phyloP scores from a whole-genome alignment of 1,140 invertebrate species.

The Streblospio benedicti region DNA sequence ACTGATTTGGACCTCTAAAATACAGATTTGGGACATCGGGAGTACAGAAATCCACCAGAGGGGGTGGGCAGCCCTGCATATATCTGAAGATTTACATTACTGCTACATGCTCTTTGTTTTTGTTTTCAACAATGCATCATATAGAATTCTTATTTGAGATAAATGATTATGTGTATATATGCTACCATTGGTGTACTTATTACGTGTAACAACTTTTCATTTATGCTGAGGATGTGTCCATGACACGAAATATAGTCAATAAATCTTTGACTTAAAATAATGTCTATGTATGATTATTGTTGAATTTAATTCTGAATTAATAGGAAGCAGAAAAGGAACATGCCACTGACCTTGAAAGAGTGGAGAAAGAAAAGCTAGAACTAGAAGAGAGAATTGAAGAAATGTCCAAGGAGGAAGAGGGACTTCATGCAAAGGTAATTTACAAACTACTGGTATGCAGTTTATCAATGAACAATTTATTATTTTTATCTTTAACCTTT shows the following conservation, averaged over 20 bases:
- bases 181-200: not conserved
- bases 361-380: constrained; percentile 49
- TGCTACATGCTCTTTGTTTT: too few relatives aligned
- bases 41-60: too few relatives aligned
- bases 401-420: constrained; percentile 43
- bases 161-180: not conserved
- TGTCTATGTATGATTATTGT: not conserved
- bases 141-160: not conserved
- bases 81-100: too few relatives aligned
- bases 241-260: not conserved
- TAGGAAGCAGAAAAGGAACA: constrained; percentile 51
- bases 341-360: constrained; percentile 46
- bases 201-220: not conserved
- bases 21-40: too few relatives aligned
- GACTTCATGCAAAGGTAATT: constrained; percentile 36
- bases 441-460: too few relatives aligned
- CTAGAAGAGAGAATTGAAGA: constrained; percentile 46
- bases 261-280: not conserved
- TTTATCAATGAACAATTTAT: too few relatives aligned
- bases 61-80: too few relatives aligned
- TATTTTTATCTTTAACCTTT: too few relatives aligned
- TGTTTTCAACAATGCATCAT: not conserved
- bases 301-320: constrained; percentile 10
- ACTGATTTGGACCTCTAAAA: too few relatives aligned
- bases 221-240: not conserved